These are phyloP conservation scores for Naso thynnoides DNA, from an alignment of 2,797 vertebrate species.

Conservation along the genomic window DNA sequence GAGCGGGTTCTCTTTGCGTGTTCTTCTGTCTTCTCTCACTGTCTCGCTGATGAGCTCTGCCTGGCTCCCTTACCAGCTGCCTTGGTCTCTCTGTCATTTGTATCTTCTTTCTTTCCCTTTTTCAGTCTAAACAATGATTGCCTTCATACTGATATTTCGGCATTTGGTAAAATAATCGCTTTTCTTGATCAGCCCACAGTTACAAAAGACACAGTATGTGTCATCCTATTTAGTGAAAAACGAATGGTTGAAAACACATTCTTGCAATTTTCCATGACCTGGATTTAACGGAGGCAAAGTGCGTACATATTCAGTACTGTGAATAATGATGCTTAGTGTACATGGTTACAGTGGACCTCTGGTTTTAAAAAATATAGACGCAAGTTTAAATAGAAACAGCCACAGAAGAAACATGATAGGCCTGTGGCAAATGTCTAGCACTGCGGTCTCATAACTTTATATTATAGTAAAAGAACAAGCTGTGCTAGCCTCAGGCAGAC, in stretches of 20 bases:
- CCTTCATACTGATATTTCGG: neutral
- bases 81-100: neutral
- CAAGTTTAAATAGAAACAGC: slow-evolving; percentile 30
- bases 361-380: slow-evolving; percentile 26
- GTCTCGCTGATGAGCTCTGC: slow-evolving; percentile 4
- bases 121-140: neutral
- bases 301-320: neutral
- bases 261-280: slow-evolving; percentile 11
- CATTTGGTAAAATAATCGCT: neutral
- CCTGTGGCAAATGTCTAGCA: slow-evolving; percentile 21
- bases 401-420: slow-evolving; percentile 18
- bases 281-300: neutral
- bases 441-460: slow-evolving; percentile 9
- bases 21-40: slow-evolving; percentile 8
- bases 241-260: neutral
- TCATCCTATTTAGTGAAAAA: neutral
- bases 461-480: slow-evolving; percentile 7
- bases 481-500: slow-evolving; percentile 13
- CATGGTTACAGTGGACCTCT: slow-evolving; percentile 3
- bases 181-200: neutral
- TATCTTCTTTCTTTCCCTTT: neutral
- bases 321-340: slow-evolving; percentile 9
- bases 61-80: neutral
- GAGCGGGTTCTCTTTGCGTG: slow-evolving; percentile 28
- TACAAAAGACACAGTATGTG: neutral